Evolutionary conservation across 2,797 vertebrate species (phyloP), one percentile per base, ranked within the genome.

Genomic region (Vespertilio murinus): DNA sequence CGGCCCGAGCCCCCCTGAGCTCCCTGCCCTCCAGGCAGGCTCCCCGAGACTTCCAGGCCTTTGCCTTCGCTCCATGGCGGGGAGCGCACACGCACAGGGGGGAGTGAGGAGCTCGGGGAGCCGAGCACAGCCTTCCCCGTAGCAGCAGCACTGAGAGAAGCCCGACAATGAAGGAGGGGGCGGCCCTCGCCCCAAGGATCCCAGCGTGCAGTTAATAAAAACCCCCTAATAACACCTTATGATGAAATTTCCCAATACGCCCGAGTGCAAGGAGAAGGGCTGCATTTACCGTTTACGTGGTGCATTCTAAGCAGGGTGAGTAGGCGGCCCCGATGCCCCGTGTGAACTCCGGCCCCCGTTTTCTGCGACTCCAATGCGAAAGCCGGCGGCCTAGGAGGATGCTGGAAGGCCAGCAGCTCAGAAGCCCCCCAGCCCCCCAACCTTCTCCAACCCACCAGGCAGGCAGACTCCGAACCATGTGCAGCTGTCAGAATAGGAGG

Each of bases 401-500:
- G 17, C 69, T 90, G 45, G 10, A 3, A 22, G 52, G 52, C 52
- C 52, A 23, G 52, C 52, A 23, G 52, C 52, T 54, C 52, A 8
- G 67, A 84, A 65, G 84, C 52, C 25, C 54, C 28, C 86, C 33
- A 35, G 42, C 64, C 42, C 42, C 10, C 84, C 86, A 30, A 35
- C 54, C 64, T 86, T 85, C 81, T 81, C 61, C 20, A 92, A 56
- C 49, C 45, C 16, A 42, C 59, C 10, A 56, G 78, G 92, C 10
- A 56, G 78, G 92, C 73, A 92, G 94, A 61, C 59, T 75, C 82
- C 61, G 77, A 42, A 61, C 77, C 61, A 70, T 22, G 25, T 78
- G 87, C 88, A 16, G 52, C 54, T 20, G 3, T 82, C 88, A 94
- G 87, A 85, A 88, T 22, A 33, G 38, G 90, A 84, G 84, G 95